Evolutionary conservation across 2,888 invertebrate species (phyloP), one percentile per base, ranked within the genome.

Genomic region (Iselma pallidipennis): DNA sequence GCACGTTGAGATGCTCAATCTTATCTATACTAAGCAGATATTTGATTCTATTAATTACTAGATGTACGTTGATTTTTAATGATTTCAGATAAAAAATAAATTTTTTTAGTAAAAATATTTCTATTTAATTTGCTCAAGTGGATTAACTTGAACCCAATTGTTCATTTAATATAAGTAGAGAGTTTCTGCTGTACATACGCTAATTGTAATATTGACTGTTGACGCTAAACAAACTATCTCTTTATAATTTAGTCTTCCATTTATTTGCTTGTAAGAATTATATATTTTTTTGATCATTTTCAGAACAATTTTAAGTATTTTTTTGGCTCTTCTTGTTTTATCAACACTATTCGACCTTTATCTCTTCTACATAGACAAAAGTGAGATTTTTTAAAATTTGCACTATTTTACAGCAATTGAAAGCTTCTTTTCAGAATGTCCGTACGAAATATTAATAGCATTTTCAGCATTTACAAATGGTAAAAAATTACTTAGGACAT

Each of bases 391-490:
- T 25, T 52, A 26, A 26, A 12, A 5, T 12, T 5, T 49, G 26
- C 26, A 4, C 19, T 10, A 4, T 14, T 51, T n/a, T 4, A 25
- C 23, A 26, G 42, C 26, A 56, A 7, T 29, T 28, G 12, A 4
- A 21, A 16, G n/a, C n/a, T n/a, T 55, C 21, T 51, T 57, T 61
- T 31, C 29, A 64, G 61, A 55, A 52, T 29, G 42, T 1, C 28
- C 33, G 29, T 31, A 51, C 33, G 23, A 51, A 2, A 10, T 51
- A 1, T 37, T 42, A 5, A n/a, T 48, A 3, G 63, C 59, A 5
- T 63, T 63, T 51, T 63, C 63, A 0, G 19, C 55, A 9, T n/a
- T 45, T 2, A 48, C 58, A 2, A 63, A 63, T 23, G 48, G 33
- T 0, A 16, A 33, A 31, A 63, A 59, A 51, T 19, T 63, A n/a